Conservation (phyloP, 2,888 invertebrate genomes). For the Eurytoma adleriae region DNA sequence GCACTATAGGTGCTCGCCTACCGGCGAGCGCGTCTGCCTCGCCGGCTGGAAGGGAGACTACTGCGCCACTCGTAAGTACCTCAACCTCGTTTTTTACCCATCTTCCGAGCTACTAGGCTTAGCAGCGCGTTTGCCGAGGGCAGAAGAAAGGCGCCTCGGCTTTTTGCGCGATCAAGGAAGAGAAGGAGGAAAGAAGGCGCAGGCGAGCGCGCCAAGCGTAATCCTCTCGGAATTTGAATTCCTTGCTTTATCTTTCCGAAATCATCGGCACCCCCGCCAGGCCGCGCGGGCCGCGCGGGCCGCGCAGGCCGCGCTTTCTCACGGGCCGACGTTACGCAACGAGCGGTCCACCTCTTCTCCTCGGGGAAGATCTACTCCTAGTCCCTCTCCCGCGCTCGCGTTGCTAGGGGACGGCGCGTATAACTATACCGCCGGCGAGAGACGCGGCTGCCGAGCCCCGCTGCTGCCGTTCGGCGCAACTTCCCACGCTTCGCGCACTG, state of each 20-base stretch:
- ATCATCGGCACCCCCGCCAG: neutral
- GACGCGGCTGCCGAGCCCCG: constrained; percentile 50
- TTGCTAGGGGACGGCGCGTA: constrained; percentile 49
- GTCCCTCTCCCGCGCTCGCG: neutral
- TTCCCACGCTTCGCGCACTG: constrained; percentile 68
- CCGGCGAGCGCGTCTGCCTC: constrained; percentile 92
- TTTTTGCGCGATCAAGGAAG: neutral
- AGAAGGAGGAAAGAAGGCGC: too few species aligned
- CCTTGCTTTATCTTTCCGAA: neutral
- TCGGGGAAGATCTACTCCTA: constrained; percentile 32
- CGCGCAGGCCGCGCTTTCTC: constrained; percentile 25
- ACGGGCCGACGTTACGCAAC: constrained; percentile 38
- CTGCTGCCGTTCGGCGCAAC: constrained; percentile 59
- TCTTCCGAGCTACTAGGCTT: neutral
- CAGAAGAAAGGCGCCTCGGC: neutral
- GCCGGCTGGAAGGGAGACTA: constrained; percentile 96
- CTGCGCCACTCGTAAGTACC: constrained; percentile 92
- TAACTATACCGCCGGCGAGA: constrained; percentile 10
- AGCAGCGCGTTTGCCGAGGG: neutral
- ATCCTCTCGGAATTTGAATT: too few species aligned
- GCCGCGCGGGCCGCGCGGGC: neutral
- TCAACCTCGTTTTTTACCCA: neutral
- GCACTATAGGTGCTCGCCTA: constrained; percentile 93
- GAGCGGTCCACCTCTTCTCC: neutral
- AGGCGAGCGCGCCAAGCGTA: neutral